A percentile compares a stretch with the other conserved stretches of the same genome.
Conservation (phyloP, 2,113 vertebrate genomes). For the Pollimyrus isidori region DNA sequence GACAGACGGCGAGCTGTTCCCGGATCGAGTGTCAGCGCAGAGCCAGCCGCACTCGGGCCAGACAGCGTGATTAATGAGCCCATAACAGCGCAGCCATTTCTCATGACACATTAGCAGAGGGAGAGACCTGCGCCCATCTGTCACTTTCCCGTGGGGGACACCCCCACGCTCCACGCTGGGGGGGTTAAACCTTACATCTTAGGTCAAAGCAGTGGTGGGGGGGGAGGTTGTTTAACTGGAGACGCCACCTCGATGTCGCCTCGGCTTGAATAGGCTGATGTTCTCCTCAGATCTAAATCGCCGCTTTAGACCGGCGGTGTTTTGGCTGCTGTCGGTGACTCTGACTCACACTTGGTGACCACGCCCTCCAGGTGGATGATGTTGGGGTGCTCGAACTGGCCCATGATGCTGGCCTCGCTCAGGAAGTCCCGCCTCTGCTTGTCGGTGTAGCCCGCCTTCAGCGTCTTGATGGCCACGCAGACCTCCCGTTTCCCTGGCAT, state of each 20-base stretch:
- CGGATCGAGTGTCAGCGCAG: constrained; percentile 74
- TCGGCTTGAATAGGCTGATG: background rate
- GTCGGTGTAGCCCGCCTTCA: constrained; percentile 95
- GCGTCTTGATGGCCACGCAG: constrained; percentile 95
- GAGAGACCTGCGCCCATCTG: constrained; percentile 76
- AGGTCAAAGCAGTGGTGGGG: constrained; percentile 31
- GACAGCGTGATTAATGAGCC: constrained; percentile 92
- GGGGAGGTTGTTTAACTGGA: background rate
- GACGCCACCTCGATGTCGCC: background rate
- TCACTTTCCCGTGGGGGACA: constrained; percentile 34
- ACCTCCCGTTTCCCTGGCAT: constrained; percentile 93
- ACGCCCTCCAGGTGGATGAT: constrained; percentile 97
- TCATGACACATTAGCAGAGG: constrained; percentile 72
- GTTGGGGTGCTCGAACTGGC: constrained; percentile 96
- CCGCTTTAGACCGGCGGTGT: background rate
- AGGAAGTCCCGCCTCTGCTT: constrained; percentile 95
- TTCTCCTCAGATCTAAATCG: background rate
- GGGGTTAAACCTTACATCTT: constrained; percentile 49
- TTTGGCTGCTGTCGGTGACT: background rate
- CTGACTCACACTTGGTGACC: constrained; percentile 89
- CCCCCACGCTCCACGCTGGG: background rate
- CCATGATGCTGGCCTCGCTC: constrained; percentile 97
- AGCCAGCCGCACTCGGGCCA: constrained; percentile 77
- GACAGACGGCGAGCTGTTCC: constrained; percentile 57
- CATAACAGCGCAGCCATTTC: constrained; percentile 65